Evolutionary conservation across 2,113 vertebrate species (phyloP), one percentile per base, ranked within the genome.

Genomic region (Otocyon megalotis): DNA sequence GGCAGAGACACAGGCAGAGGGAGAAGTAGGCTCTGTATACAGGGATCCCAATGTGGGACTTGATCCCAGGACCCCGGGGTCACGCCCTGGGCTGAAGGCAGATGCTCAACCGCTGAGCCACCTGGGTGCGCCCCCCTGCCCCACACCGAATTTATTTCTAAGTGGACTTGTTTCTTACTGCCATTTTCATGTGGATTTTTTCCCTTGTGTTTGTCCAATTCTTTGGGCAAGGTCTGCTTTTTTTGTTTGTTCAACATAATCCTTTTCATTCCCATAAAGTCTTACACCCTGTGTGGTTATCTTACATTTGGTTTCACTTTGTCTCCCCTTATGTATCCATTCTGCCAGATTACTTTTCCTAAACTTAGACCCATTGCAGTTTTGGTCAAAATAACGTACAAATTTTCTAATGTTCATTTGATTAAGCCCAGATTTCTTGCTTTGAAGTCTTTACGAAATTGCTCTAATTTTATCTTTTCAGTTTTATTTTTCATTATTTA

Each of bases 401-500:
- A 3, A 0, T 69, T 83, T 12, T 50, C 32, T 30, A 5, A 26
- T 92, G 16, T 88, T 11, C 74, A 74, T 91, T 63, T 65, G 56
- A 74, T 76, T 88, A 79, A 79, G n/a, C 26, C 22, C 48, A 92
- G 62, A 84, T 89, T 89, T 30, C 50, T 63, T 30, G 14, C 56
- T 84, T 71, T 89, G 37, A 88, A 48, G 16, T 63, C 37, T 77
- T 74, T 60, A 94, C 10, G 83, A 17, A 81, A 83, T 67, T 72
- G 19, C 82, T 96, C 19, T 30, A 74, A 15, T 84, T 93, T 69
- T 60, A 83, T 53, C 62, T 54, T 90, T 90, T 85, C 15, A 43
- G 26, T 90, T 93, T 90, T 54, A 43, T 71, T 84, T 93, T 85
- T 54, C 4, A 7, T 94, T 50, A 7, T 65, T 96, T 84, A 60